A percentile compares a stretch with the other conserved stretches of the same genome.
These are phyloP conservation scores for Barnardius zonarius DNA, from an alignment of 2,113 vertebrate genomes.

Conservation along the genomic window DNA sequence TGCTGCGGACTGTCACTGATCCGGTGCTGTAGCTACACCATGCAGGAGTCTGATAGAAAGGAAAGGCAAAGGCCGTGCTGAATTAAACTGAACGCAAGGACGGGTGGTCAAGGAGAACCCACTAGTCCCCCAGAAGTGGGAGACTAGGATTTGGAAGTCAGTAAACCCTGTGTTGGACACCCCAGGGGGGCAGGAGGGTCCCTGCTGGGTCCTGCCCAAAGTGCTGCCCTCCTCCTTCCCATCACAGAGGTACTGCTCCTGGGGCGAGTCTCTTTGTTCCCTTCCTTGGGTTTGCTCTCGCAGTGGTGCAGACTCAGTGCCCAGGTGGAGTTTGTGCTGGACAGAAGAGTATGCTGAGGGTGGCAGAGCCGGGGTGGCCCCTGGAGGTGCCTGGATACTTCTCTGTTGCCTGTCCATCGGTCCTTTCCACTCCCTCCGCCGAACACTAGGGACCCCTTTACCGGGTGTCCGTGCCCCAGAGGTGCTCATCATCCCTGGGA, in stretches of 20 bases:
- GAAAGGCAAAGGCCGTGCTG: neutral
- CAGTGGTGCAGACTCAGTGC: neutral
- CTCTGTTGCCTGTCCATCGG: neutral
- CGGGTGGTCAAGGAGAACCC: neutral
- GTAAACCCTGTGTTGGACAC: neutral
- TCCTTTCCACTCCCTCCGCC: neutral
- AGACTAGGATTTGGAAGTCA: neutral
- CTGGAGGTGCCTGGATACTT: neutral
- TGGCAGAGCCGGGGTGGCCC: neutral
- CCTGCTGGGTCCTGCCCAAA: neutral
- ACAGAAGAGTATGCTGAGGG: neutral
- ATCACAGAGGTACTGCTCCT: conserved; percentile 43
- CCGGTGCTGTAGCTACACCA: no score
- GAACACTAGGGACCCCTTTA: neutral
- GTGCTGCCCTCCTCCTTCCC: conserved; percentile 8
- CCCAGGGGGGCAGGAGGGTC: neutral
- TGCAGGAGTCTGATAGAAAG: neutral
- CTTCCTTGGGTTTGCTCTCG: neutral
- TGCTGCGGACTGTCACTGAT: neutral
- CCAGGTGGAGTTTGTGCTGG: neutral
- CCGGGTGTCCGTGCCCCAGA: neutral
- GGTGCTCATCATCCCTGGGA: neutral
- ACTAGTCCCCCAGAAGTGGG: neutral
- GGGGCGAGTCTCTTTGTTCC: neutral
- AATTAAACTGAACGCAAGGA: neutral